Conservation (phyloP, 2,113 vertebrate species). For the Cygnus atratus region DNA sequence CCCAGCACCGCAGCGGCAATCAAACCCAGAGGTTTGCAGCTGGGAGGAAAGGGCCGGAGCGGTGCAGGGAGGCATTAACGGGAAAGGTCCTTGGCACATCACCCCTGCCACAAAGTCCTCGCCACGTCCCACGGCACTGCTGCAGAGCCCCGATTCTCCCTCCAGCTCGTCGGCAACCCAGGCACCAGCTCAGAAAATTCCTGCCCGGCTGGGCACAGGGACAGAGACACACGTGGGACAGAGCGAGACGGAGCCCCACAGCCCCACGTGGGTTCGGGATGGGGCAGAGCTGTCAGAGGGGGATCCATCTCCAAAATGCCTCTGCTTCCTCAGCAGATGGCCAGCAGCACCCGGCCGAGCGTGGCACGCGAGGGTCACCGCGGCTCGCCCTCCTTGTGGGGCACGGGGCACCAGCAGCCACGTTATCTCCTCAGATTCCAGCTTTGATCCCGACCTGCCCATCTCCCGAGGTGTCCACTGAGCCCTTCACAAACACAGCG, state of each 20-base stretch:
- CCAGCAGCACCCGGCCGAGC: not conserved
- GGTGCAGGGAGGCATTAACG: fast-evolving
- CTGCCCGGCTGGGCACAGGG: not conserved
- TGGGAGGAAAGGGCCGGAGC: not conserved
- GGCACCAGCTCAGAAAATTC: not conserved
- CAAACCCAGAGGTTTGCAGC: constrained; percentile 38
- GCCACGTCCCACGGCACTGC: not conserved
- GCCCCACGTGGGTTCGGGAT: too few species aligned
- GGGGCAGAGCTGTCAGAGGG: not conserved
- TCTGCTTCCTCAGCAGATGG: not conserved
- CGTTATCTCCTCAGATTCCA: not conserved
- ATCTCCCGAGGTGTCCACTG: not conserved
- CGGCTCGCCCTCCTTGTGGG: fast-evolving
- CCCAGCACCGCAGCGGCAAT: not conserved
- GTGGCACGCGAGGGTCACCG: fast-evolving
- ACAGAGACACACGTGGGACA: not conserved
- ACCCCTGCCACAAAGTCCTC: fast-evolving
- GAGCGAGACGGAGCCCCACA: fast-evolving
- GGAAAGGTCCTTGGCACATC: not conserved
- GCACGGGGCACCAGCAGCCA: not conserved
- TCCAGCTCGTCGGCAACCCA: not conserved
- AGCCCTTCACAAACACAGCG: constrained; percentile 20
- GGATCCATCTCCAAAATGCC: not conserved
- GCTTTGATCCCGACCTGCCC: constrained; percentile 33
- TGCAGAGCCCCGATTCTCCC: not conserved